phyloP scores from a whole-genome alignment of 1,140 invertebrate genomes.

The Spodoptera litura region DNA sequence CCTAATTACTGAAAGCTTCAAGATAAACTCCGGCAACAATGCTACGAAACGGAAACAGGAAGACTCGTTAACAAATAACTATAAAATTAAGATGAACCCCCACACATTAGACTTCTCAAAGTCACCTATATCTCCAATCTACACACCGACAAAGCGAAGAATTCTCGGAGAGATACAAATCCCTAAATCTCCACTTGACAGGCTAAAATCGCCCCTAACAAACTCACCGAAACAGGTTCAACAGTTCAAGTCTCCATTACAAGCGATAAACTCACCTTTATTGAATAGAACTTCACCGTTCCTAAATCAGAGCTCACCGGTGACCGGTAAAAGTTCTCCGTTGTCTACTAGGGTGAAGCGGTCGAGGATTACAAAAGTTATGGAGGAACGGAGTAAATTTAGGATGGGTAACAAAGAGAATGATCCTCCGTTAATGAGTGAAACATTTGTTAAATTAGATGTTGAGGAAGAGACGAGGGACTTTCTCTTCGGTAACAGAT shows the following conservation, averaged over 20 bases:
- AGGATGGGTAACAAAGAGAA: conserved; percentile 78
- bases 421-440: conserved; percentile 52
- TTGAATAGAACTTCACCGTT: conserved; percentile 34
- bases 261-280: conserved; percentile 26
- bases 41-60: conserved; percentile 75
- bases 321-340: conserved; percentile 51
- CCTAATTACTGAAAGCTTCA: conserved; percentile 80
- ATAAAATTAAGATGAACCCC: conserved; percentile 76
- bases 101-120: conserved; percentile 73
- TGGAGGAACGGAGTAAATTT: conserved; percentile 74
- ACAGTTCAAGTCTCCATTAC: conserved; percentile 49
- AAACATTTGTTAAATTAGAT: conserved; percentile 69
- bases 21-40: conserved; percentile 79
- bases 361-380: conserved; percentile 69
- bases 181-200: conserved; percentile 40
- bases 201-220: conserved; percentile 44
- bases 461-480: conserved; percentile 78
- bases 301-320: conserved; percentile 7
- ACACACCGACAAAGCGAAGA: conserved; percentile 66
- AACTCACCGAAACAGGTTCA: conserved; percentile 35
- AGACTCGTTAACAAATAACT: conserved; percentile 69
- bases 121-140: conserved; percentile 63
- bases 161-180: conserved; percentile 74
- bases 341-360: conserved; percentile 59
- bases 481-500: conserved; percentile 65